Evolutionary conservation across 1,140 invertebrate genomes (phyloP), one percentile per base, ranked within the genome.

Genomic region (Drosophila kanapiae): DNA sequence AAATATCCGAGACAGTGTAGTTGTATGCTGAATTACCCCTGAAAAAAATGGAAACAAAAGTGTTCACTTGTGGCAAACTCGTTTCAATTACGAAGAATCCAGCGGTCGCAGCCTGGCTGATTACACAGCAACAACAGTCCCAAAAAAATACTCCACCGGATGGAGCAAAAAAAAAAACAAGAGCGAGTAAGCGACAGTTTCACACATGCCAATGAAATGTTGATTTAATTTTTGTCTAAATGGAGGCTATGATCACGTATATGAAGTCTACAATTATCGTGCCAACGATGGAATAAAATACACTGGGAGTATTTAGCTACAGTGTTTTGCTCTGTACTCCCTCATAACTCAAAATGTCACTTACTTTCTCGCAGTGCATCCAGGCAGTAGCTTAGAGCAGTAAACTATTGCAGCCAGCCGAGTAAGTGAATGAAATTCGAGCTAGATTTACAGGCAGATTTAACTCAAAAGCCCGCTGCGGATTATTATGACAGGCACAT

Each of bases 61-160:
- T 85, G 85, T 78, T 71, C 86, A 90, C 85, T 91, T 90, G 85
- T 90, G 85, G 82, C 85, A 90, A 90, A 90, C 85, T 72, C 86
- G 85, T 90, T 90, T 90, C 85, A 88, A 88, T 88, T 90, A 88
- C 72, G 78, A 62, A 48, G 84, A 87, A 87, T 78, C 65, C 47
- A 59, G 69, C 43, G 57, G 63, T 61, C 45, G 56, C 27, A 61
- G 57, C 42, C 45, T 69, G 62, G 54, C 62, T 58, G 49, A 61
- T 35, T 49, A 67, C 58, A 48, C 33, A 31, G 64, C 64, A 27
- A 43, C 60, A 58, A 58, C 60, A 83, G 62, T 54, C 37, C 53
- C 33, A 37, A 40, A 59, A 51, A 65, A 31, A 65, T 29, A 37
- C 43, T 33, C 11, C 57, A 76, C 75, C 76, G 76, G 76, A 78